These are phyloP conservation scores for Lypha dubia DNA, from an alignment of 2,888 invertebrate genomes.

Conservation along the genomic window DNA sequence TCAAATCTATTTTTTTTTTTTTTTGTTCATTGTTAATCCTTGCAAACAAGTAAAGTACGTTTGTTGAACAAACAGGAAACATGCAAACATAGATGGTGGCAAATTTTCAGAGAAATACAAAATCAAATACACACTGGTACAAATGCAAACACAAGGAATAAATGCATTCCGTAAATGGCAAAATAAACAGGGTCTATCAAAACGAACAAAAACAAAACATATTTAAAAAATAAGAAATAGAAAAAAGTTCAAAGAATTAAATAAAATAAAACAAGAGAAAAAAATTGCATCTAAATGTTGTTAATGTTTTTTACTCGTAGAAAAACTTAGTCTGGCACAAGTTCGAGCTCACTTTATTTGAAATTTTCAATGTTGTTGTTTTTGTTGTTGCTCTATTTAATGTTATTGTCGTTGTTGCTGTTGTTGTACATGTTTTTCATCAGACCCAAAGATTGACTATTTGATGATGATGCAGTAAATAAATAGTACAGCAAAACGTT, in stretches of 20 bases:
- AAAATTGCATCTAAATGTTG: constrained; percentile 70
- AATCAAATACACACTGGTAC: constrained; percentile 9
- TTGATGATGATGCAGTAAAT: constrained; percentile 70
- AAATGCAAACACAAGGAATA: constrained; percentile 45
- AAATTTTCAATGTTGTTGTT: constrained; percentile 5
- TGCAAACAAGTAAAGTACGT: constrained; percentile 75
- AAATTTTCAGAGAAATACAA: constrained; percentile 37
- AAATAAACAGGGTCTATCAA: constrained; percentile 62
- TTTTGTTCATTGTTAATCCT: constrained; percentile 75
- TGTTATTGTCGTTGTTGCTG: constrained; percentile 26
- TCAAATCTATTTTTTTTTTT: constrained; percentile 49
- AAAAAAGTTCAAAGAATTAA: constrained; percentile 7
- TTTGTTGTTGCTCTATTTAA: constrained; percentile 23
- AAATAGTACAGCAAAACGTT: constrained; percentile 54
- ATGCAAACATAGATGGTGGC: constrained; percentile 70
- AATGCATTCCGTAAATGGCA: constrained; percentile 54
- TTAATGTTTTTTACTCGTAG: constrained; percentile 65
- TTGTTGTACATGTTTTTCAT: constrained; percentile 32
- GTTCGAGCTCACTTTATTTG: constrained; percentile 52
- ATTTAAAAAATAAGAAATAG: constrained; percentile 1
- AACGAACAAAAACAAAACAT: constrained; percentile 24
- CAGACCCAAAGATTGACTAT: constrained; percentile 36
- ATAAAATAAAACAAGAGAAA: constrained; percentile 46
- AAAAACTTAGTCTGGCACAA: constrained; percentile 65
- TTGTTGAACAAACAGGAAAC: constrained; percentile 75